Conservation (phyloP, 2,113 vertebrate species). For the Corythaixoides concolor region DNA sequence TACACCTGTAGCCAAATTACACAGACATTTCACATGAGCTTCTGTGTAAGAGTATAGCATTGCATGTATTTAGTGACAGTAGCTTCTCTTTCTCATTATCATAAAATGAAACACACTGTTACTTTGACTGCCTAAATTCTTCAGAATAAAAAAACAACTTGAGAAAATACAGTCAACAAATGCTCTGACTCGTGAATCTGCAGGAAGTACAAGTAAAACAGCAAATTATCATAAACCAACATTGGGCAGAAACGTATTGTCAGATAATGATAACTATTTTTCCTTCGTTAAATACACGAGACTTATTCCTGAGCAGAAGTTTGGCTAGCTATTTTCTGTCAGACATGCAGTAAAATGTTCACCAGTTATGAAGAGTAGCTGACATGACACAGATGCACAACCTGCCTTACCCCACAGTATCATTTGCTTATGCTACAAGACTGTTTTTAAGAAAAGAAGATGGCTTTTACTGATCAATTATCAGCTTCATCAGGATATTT, state of each 20-base stretch:
- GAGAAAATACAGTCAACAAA: neutral
- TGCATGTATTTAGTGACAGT: neutral
- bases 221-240: neutral
- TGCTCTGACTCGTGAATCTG: neutral
- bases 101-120: neutral
- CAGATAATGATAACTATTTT: neutral
- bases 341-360: neutral
- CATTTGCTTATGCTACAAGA: neutral
- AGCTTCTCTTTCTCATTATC: neutral
- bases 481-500: fast-evolving
- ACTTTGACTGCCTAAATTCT: neutral
- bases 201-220: neutral
- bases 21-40: fast-evolving
- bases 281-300: neutral
- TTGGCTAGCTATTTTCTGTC: neutral
- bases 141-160: neutral
- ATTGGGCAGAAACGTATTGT: neutral
- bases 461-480: neutral
- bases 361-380: neutral
- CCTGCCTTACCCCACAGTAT: neutral
- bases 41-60: neutral
- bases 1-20: neutral
- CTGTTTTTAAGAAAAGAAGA: neutral
- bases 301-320: neutral
- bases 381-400: neutral